These are phyloP conservation scores for Cardiocondyla obscurior DNA, from an alignment of 1,140 invertebrate genomes.

Conservation along the genomic window DNA sequence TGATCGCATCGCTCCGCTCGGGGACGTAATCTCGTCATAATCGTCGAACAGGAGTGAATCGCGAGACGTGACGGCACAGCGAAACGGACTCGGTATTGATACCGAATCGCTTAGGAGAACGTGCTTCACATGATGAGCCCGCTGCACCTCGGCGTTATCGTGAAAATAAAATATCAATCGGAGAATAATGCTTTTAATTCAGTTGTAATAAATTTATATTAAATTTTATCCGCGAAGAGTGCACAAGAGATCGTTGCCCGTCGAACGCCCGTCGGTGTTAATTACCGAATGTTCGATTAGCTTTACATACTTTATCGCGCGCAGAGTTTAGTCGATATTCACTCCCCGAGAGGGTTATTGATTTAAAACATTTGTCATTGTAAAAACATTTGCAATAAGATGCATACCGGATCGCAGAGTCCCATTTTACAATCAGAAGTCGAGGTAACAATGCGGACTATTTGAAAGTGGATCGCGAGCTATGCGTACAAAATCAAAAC, in stretches of 20 bases:
- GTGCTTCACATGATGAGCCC: neutral
- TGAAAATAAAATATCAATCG: neutral
- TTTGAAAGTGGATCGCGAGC: neutral
- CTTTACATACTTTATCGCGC: constrained; percentile 1
- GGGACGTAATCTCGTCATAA: constrained; percentile 13
- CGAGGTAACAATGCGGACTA: neutral
- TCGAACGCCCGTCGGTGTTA: no score
- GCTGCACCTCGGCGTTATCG: neutral
- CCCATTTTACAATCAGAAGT: neutral
- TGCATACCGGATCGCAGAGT: neutral
- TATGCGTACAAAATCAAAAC: constrained; percentile 24
- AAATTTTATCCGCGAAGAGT: no score
- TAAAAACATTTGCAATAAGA: neutral
- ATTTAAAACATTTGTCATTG: no score
- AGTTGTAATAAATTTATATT: neutral
- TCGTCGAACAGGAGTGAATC: constrained; percentile 6
- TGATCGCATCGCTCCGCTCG: neutral
- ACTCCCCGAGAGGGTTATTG: constrained; percentile 74
- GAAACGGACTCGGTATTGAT: neutral
- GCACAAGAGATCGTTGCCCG: no score
- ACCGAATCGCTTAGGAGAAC: neutral
- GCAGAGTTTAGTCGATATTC: constrained; percentile 36
- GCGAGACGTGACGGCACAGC: neutral
- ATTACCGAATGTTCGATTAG: no score
- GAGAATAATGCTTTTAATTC: neutral